A percentile compares a stretch with the other conserved stretches of the same genome.
These are phyloP conservation scores for Drosophila yakuba DNA, from an alignment of 1,140 invertebrate species.

Conservation along the genomic window DNA sequence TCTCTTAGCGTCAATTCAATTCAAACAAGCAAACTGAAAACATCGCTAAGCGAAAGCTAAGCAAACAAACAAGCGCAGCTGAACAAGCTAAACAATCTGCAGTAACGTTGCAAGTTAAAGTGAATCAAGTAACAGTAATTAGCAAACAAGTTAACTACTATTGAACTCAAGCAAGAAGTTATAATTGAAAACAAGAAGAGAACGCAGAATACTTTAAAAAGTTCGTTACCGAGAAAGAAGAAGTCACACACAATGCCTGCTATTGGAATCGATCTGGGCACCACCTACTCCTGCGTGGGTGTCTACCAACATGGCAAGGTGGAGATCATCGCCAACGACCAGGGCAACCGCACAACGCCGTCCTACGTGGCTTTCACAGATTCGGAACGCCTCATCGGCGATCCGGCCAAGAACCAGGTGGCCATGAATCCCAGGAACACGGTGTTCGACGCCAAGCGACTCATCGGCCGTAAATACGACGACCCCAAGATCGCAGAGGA, in stretches of 20 bases:
- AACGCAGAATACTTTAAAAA: not conserved
- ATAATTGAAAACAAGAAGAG: not conserved
- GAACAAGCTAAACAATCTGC: slow-evolving; percentile 30
- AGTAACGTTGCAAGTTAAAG: not conserved
- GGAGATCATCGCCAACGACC: slow-evolving; percentile 97
- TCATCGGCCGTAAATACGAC: slow-evolving; percentile 89
- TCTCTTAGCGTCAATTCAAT: slow-evolving; percentile 56
- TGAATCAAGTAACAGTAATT: not conserved
- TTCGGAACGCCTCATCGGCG: slow-evolving; percentile 97
- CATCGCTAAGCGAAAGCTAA: slow-evolving; percentile 51
- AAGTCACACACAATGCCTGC: slow-evolving; percentile 85
- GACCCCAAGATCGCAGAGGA: slow-evolving; percentile 90
- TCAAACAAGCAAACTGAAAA: slow-evolving; percentile 62
- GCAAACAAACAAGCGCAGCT: slow-evolving; percentile 35
- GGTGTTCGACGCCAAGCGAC: slow-evolving; percentile 86
- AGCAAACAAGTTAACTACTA: too few species aligned
- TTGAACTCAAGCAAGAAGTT: not conserved
- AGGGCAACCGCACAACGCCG: slow-evolving; percentile 97
- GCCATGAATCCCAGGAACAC: slow-evolving; percentile 82
- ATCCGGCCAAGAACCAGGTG: slow-evolving; percentile 92
- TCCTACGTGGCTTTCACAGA: slow-evolving; percentile 98
- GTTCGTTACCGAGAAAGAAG: slow-evolving; percentile 5
- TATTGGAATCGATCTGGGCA: slow-evolving; percentile 91
- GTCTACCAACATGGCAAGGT: slow-evolving; percentile 94
- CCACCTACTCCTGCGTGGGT: slow-evolving; percentile 92